Evolutionary conservation across 2,888 invertebrate species (phyloP).

Genomic region (Blera fallax): DNA sequence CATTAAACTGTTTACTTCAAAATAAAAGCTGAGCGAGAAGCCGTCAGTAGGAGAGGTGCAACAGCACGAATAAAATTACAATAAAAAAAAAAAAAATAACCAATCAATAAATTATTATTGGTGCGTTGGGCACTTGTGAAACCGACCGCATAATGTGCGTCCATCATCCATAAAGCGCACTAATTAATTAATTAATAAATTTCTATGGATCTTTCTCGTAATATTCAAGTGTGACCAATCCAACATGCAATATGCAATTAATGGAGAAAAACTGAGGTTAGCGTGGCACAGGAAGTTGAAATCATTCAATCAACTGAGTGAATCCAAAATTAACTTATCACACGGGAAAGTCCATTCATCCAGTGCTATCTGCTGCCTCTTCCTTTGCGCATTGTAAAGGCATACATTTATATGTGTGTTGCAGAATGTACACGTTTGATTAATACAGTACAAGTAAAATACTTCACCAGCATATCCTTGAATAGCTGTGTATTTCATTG

Average conservation of each 20-base stretch:
- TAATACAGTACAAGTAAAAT: constrained; percentile 3
- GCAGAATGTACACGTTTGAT: constrained; percentile 36
- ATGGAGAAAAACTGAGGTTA: constrained; percentile 26
- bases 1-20: constrained; percentile 61
- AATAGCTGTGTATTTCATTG: constrained; percentile 28
- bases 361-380: neutral
- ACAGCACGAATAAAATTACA: neutral
- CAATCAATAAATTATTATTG: constrained; percentile 46
- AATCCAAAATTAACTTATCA: constrained; percentile 45
- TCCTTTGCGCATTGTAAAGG: constrained; percentile 1
- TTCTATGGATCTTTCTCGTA: constrained; percentile 25
- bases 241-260: constrained; percentile 24
- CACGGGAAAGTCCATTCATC: constrained; percentile 39
- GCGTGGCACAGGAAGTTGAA: constrained; percentile 27
- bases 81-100: constrained; percentile 10
- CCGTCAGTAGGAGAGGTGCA: constrained; percentile 6
- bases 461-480: constrained; percentile 14
- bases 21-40: constrained; percentile 39
- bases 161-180: constrained; percentile 64
- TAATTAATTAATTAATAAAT: constrained; percentile 71
- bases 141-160: constrained; percentile 56
- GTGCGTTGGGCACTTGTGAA: constrained; percentile 45
- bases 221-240: constrained; percentile 49
- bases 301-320: constrained; percentile 53
- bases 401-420: constrained; percentile 1